phyloP scores from a whole-genome alignment of 2,113 vertebrate species.

The Leiothrix lutea region DNA sequence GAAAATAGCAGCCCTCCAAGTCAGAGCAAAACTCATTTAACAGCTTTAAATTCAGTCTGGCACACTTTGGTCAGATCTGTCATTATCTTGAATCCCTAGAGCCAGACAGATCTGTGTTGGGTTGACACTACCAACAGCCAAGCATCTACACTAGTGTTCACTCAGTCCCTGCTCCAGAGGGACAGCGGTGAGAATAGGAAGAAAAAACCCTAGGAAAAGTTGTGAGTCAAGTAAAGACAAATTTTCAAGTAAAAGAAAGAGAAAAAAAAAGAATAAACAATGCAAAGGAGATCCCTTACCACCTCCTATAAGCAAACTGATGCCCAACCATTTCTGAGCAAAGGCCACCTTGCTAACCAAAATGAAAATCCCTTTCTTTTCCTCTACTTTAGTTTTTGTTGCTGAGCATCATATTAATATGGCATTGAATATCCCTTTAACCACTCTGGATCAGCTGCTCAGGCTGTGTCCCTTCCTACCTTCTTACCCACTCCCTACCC shows the following conservation, averaged over 20 bases:
- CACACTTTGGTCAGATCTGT: not conserved
- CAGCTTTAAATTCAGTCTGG: not conserved
- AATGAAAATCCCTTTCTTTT: not conserved
- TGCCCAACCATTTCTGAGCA: not conserved
- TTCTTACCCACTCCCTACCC: not conserved
- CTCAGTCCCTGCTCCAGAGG: not conserved
- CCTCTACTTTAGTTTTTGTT: not conserved
- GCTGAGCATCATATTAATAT: not conserved
- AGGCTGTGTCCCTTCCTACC: not conserved
- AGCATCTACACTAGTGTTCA: not conserved
- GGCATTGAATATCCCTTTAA: not conserved
- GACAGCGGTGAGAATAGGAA: rapidly evolving
- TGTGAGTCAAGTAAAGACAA: not conserved
- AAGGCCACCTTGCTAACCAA: not conserved
- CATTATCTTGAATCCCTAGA: not conserved
- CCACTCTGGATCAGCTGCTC: not conserved
- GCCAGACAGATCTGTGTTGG: not conserved
- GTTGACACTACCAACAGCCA: not conserved
- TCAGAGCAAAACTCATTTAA: not conserved
- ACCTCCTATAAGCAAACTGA: not conserved
- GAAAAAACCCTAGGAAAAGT: not conserved
- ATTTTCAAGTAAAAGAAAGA: not conserved
- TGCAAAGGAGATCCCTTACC: not conserved
- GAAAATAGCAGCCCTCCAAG: not conserved
- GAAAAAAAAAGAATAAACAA: not conserved